Base-by-base conservation (phyloP, 2,113 vertebrate species). In the Megaceryle maxima region DNA sequence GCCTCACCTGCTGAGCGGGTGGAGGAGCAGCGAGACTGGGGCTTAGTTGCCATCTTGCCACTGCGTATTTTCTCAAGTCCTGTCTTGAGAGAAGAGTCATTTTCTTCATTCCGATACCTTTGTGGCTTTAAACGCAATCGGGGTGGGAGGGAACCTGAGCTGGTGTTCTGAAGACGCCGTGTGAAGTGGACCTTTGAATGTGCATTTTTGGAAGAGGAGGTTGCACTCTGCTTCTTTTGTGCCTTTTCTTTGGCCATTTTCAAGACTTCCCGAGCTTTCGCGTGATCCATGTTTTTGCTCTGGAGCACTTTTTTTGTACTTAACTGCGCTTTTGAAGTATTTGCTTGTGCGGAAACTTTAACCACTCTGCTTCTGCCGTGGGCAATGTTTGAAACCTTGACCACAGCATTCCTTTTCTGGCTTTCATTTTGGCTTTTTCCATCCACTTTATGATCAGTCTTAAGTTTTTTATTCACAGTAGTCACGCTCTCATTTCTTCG, bases 81-180 rank as follows among this genome's bases (percentile, higher is more conserved):
- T 69, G 98, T 98, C 98, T 98, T 98, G 98, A 98, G 97, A 88
- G 98, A 99, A 94, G 99, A 98, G 97, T 99, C 98, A 85, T 99
- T 98, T 68, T 99, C 99, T 93, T 99, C 99, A 29, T 99, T 99
- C 95, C 99, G 98, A 82, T 99, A 99, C 97, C 99, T 98, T 97
- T 99, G 99, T 35, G 99, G 99, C 98, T 99, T 99, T 86, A 99
- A 98, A 33, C 99, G 99, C 96, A 99, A 98, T 96, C 99, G 98
- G 55, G 99, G 98, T 19, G 99, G 99, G 16, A 99, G 99, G 25
- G 99, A 98, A 96, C 98, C 98, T 98, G 97, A 98, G 96, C 98
- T 98, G 92, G 98, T 98, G 92, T 98, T 99, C 98, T 99, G 99
- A 56, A 99, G 98, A 31, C 99, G 99, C 37, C 99, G 98, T 4